Percentiles rank a stretch among this genome's conserved stretches.
phyloP scores from a whole-genome alignment of 1,140 invertebrate genomes.

The Solenopsis fugax region DNA sequence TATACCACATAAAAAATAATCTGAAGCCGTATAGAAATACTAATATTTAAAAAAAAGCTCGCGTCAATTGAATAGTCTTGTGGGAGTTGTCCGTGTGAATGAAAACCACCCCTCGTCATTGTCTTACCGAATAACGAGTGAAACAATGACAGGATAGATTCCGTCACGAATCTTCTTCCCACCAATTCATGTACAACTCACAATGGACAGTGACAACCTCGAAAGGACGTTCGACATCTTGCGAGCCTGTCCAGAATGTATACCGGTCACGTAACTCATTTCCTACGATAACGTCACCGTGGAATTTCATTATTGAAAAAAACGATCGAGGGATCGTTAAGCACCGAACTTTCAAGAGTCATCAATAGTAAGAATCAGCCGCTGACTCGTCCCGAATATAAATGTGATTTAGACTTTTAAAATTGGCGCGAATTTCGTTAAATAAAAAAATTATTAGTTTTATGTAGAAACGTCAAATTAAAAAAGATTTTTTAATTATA shows the following conservation, averaged over 20 bases:
- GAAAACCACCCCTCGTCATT: slow-evolving; percentile 48
- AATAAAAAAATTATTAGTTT: background rate
- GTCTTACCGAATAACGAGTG: slow-evolving; percentile 57
- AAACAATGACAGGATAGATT: slow-evolving; percentile 76
- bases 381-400: slow-evolving; percentile 38
- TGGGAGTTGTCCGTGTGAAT: slow-evolving; percentile 13
- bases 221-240: slow-evolving; percentile 79
- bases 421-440: background rate
- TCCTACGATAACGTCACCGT: slow-evolving; percentile 77
- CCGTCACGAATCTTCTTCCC: slow-evolving; percentile 78
- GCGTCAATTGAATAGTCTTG: background rate
- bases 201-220: slow-evolving; percentile 75
- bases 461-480: background rate
- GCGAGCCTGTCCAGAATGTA: slow-evolving; percentile 60
- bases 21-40: background rate
- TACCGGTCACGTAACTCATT: slow-evolving; percentile 77
- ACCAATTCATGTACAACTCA: slow-evolving; percentile 68
- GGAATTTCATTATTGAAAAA: slow-evolving; percentile 77
- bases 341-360: slow-evolving; percentile 54
- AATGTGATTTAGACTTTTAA: background rate
- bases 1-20: background rate
- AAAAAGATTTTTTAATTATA: background rate
- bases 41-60: background rate
- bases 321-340: slow-evolving; percentile 71
- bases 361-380: slow-evolving; percentile 29